A percentile compares a stretch with the other conserved stretches of the same genome.
phyloP scores from a whole-genome alignment of 53 echinoderm and acorn worm genomes.

The Mesocentrotus franciscanus region DNA sequence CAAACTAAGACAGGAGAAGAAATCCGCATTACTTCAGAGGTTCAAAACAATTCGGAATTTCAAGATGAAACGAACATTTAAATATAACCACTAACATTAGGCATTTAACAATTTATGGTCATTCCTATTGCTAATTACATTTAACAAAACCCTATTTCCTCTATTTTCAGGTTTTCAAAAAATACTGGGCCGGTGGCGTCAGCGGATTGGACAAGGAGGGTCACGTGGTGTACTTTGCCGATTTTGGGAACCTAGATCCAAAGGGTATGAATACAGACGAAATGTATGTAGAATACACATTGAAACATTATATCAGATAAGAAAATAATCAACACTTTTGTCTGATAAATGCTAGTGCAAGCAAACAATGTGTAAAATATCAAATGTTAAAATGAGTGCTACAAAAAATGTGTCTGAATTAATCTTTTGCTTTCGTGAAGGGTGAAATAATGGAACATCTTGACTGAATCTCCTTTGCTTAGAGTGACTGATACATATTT shows the following conservation, averaged over 20 bases:
- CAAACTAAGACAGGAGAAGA: too few species aligned
- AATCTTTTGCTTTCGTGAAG: background rate
- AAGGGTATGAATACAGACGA: slow-evolving; percentile 68
- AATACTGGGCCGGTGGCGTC: slow-evolving; percentile 76
- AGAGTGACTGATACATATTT: too few species aligned
- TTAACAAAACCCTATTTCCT: background rate
- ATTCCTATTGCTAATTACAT: background rate
- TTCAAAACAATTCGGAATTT: too few species aligned
- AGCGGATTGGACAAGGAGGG: slow-evolving; percentile 77
- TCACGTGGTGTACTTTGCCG: slow-evolving; percentile 62
- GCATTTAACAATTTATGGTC: background rate
- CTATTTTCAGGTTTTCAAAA: slow-evolving; percentile 67
- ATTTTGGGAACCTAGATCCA: slow-evolving; percentile 70
- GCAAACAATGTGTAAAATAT: background rate
- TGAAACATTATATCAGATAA: background rate
- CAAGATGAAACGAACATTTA: too few species aligned
- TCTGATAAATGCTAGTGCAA: too few species aligned
- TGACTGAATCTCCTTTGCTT: too few species aligned
- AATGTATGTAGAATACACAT: background rate
- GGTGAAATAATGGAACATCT: background rate
- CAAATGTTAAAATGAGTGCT: background rate
- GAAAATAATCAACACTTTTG: background rate
- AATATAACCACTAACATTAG: background rate
- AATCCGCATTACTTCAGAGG: too few species aligned
- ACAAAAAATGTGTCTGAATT: background rate